These are phyloP conservation scores for Tiaroga cobitis DNA, from an alignment of 2,797 vertebrate genomes.

Conservation along the genomic window DNA sequence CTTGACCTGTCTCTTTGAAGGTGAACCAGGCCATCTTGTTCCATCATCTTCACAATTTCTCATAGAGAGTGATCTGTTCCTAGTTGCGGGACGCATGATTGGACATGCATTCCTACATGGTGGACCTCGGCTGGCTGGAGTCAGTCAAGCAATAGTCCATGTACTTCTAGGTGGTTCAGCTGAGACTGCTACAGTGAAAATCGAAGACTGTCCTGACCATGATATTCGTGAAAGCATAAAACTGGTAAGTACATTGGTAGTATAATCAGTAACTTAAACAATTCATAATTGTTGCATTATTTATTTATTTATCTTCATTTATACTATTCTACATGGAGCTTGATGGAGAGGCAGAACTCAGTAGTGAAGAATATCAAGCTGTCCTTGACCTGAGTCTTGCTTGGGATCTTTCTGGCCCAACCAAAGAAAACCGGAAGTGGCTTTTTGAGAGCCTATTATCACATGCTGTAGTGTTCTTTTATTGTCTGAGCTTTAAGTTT, in stretches of 20 bases:
- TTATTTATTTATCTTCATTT: not conserved
- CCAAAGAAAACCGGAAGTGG: constrained; percentile 25
- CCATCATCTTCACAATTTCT: constrained; percentile 34
- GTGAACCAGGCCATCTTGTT: constrained; percentile 13
- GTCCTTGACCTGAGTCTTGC: constrained; percentile 28
- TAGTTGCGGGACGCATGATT: constrained; percentile 35
- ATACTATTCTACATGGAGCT: constrained; percentile 4
- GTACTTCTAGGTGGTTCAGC: constrained; percentile 36
- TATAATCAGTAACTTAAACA: not conserved
- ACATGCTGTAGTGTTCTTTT: constrained; percentile 8
- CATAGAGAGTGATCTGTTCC: constrained; percentile 18
- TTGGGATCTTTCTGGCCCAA: constrained; percentile 39
- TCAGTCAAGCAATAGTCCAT: constrained; percentile 33
- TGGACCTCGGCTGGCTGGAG: constrained; percentile 33
- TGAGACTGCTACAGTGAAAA: constrained; percentile 20
- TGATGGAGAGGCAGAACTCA: constrained; percentile 28
- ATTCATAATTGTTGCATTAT: not conserved
- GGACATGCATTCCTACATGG: constrained; percentile 45
- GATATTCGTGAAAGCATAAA: constrained; percentile 10
- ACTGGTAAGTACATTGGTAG: not conserved
- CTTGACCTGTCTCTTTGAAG: constrained; percentile 39
- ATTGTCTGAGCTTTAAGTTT: not conserved
- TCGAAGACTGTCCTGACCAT: constrained; percentile 6
- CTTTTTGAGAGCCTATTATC: constrained; percentile 37
- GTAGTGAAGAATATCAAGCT: not conserved